A percentile compares a stretch with the other conserved stretches of the same genome.
Evolutionary conservation across 1,140 invertebrate species (phyloP).

Genomic region (Drosophila varians): DNA sequence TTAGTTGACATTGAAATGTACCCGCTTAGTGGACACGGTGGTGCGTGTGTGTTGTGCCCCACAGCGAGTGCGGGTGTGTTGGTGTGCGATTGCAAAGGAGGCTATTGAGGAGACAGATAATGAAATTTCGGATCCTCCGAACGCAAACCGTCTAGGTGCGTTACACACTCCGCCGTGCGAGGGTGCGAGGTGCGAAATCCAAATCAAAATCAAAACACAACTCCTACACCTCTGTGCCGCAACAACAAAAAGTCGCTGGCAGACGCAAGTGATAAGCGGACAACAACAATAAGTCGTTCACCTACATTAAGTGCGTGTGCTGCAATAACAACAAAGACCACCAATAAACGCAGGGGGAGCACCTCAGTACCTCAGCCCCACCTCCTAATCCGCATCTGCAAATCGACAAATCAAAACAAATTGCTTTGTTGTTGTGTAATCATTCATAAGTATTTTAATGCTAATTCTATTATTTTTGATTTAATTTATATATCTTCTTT

Average conservation of each 20-base stretch:
- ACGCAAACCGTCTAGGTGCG: too few species aligned
- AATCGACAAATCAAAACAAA: conserved; percentile 47
- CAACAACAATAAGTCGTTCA: conserved; percentile 10
- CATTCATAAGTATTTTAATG: conserved; percentile 46
- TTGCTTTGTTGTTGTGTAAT: conserved; percentile 51
- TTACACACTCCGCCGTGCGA: not conserved
- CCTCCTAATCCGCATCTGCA: too few species aligned
- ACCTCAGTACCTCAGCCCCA: too few species aligned
- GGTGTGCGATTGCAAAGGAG: conserved; percentile 50
- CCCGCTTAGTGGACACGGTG: conserved; percentile 68
- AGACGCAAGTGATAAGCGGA: conserved; percentile 15
- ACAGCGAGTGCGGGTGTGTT: conserved; percentile 26
- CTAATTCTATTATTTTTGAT: conserved; percentile 62
- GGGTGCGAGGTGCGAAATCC: conserved; percentile 10
- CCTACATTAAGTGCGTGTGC: conserved; percentile 31
- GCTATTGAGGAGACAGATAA: conserved; percentile 38
- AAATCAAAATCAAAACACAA: conserved; percentile 39
- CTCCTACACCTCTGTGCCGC: too few species aligned
- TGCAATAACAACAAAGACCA: conserved; percentile 14
- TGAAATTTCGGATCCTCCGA: conserved; percentile 23
- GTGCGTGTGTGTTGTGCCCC: conserved; percentile 27
- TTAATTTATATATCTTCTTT: conserved; percentile 28
- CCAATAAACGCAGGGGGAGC: too few species aligned
- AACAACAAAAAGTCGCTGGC: conserved; percentile 14
- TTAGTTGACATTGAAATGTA: conserved; percentile 82